Evolutionary conservation across 2,797 vertebrate species (phyloP).

Genomic region (Prunella strophiata): DNA sequence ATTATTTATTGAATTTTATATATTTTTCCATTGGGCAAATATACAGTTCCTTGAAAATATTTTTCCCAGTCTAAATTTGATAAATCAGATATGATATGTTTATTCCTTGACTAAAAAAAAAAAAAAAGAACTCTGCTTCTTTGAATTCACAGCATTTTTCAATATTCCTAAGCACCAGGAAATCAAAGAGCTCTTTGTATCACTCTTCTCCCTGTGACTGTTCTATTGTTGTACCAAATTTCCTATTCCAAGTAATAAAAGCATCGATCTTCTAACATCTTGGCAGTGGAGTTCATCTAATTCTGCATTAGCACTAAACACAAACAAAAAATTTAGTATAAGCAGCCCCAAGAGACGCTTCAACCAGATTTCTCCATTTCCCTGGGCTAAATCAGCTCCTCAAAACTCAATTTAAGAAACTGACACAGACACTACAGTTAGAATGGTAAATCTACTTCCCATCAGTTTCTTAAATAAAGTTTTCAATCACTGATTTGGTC

Average conservation of each 20-base stretch:
- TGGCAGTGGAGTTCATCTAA: constrained; percentile 56
- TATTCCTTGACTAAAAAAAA: not conserved
- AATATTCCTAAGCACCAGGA: constrained; percentile 25
- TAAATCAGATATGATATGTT: constrained; percentile 5
- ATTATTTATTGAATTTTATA: not conserved
- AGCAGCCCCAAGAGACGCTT: constrained; percentile 26
- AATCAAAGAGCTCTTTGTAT: constrained; percentile 41
- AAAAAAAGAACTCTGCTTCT: not conserved
- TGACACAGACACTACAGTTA: constrained; percentile 17
- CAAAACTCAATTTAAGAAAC: constrained; percentile 67
- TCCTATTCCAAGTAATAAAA: constrained; percentile 66
- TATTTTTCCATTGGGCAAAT: not conserved
- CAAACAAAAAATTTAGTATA: constrained; percentile 63
- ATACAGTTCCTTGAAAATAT: not conserved
- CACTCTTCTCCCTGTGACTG: constrained; percentile 3
- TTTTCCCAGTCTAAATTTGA: constrained; percentile 7
- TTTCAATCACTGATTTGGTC: constrained; percentile 33
- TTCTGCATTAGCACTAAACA: constrained; percentile 64
- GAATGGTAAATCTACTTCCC: constrained; percentile 43
- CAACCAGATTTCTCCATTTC: constrained; percentile 62
- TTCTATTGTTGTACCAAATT: constrained; percentile 36
- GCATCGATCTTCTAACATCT: constrained; percentile 63
- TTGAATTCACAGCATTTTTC: not conserved
- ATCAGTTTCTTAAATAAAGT: constrained; percentile 42
- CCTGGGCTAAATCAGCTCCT: constrained; percentile 51